Evolutionary conservation across 30 jellyfish, hydroid and myxozoan genomes (phyloP), one percentile per base, ranked within the genome.

Genomic region (Hydractinia echinata): DNA sequence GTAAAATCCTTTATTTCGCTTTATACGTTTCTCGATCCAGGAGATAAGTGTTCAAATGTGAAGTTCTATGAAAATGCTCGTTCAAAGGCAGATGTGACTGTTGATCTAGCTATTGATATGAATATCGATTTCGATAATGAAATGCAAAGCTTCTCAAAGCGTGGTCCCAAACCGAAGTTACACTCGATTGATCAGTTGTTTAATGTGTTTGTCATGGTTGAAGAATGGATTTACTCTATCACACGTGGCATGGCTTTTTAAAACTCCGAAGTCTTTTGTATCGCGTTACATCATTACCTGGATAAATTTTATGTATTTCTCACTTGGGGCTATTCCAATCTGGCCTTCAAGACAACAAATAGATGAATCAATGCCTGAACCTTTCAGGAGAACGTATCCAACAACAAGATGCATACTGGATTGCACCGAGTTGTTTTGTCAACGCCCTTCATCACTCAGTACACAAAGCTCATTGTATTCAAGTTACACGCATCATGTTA

Each of bases 361-460:
- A 51, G 56, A 69, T 16, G 19, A 76, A 55, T 30, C 78, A 44
- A 86, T 86, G 95, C 93, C 95, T 18, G 80, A 18, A 10, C 0
- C 50, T 55, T 87, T 87, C 73, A 48, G 82, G 64, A 62, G 68
- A 13, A 72, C 89, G 10, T 82, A 54, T 66, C 89, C 94, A 66
- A n/a, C 60, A 55, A 81, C 83, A 82, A 51, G 88, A 20, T 72
- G 82, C 79, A 82, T 87, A 7, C 72, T 82, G 18, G 88, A 87
- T 66, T 87, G 94, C 66, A 81, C 94, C 8, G 94, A 87, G 66
- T 76, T 81, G 30, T 61, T 82, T 52, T 82, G 95, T 66, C 96
- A 87, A 66, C 55, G 82, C 61, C 91, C 92, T 15, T 79, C 87
- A 8, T 61, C 86, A 15, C 77, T 79, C 30, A 74, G 51, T 18